Conservation (phyloP, 2,888 invertebrate species). For the Syrista parreyssii region DNA sequence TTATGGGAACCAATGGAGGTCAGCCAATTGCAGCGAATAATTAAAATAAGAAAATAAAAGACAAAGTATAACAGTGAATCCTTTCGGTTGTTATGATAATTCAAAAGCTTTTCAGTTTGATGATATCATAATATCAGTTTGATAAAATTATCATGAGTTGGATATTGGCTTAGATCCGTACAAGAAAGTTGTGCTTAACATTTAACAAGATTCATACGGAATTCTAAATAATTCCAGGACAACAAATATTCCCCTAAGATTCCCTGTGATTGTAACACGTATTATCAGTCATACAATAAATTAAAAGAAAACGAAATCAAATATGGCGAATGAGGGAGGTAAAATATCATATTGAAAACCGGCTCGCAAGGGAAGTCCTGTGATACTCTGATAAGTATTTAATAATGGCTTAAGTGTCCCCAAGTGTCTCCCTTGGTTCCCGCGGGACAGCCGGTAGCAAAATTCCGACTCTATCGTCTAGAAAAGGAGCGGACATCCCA, state of each 20-base stretch:
- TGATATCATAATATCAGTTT: not conserved
- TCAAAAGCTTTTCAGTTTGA: not conserved
- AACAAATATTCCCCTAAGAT: not conserved
- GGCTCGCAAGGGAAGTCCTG: not conserved
- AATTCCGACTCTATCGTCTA: not conserved
- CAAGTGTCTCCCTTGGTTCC: constrained; percentile 3
- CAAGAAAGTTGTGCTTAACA: not conserved
- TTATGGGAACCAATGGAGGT: constrained; percentile 4
- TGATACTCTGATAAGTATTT: not conserved
- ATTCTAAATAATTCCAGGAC: not conserved
- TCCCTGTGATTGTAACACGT: not conserved
- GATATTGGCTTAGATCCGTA: not conserved
- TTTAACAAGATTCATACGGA: not conserved
- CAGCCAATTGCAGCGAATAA: not conserved
- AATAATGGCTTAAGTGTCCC: not conserved
- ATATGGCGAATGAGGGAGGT: not conserved
- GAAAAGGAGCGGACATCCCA: not conserved
- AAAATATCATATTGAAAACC: not conserved
- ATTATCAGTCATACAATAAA: too few species aligned
- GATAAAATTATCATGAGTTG: not conserved
- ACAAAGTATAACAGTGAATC: not conserved
- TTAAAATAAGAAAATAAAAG: not conserved
- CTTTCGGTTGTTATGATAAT: not conserved
- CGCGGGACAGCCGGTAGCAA: not conserved
- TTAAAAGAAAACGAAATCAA: not conserved